Conservation (phyloP, 1,140 invertebrate genomes). For the Cherax quadricarinatus region DNA sequence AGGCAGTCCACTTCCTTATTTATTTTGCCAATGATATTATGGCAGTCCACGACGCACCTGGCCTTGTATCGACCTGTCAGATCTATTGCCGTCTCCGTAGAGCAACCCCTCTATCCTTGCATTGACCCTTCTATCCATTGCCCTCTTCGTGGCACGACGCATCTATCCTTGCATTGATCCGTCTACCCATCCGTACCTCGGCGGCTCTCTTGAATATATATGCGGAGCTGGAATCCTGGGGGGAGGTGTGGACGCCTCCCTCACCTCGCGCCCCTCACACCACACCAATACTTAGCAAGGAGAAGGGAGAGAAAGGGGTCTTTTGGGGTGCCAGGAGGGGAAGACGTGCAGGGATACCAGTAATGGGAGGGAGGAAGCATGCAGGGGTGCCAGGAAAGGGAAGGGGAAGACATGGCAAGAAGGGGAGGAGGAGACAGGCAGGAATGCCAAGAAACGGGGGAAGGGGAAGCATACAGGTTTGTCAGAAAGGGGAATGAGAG, state of each 20-base stretch:
- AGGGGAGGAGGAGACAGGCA: no score
- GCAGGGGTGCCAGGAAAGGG: not conserved
- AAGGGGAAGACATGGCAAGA: no score
- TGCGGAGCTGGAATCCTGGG: constrained; percentile 6
- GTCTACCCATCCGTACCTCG: constrained; percentile 40
- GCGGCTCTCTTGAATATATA: constrained; percentile 27
- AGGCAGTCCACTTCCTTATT: no score
- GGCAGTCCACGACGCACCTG: no score
- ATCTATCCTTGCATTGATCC: constrained; percentile 35
- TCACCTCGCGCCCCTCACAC: not conserved
- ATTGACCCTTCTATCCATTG: not conserved
- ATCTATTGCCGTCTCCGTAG: no score
- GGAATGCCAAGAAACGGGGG: not conserved
- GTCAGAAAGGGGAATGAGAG: not conserved
- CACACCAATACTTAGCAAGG: not conserved
- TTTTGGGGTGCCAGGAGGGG: not conserved
- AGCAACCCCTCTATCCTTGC: no score
- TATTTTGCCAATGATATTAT: no score
- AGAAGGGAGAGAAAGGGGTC: not conserved
- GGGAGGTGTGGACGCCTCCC: not conserved
- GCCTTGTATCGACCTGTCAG: no score
- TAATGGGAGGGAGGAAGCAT: not conserved
- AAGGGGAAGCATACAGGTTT: not conserved
- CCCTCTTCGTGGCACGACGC: constrained; percentile 26
- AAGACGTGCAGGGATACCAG: not conserved